Conservation (phyloP, 2,113 vertebrate species). For the Meleagris gallopavo region DNA sequence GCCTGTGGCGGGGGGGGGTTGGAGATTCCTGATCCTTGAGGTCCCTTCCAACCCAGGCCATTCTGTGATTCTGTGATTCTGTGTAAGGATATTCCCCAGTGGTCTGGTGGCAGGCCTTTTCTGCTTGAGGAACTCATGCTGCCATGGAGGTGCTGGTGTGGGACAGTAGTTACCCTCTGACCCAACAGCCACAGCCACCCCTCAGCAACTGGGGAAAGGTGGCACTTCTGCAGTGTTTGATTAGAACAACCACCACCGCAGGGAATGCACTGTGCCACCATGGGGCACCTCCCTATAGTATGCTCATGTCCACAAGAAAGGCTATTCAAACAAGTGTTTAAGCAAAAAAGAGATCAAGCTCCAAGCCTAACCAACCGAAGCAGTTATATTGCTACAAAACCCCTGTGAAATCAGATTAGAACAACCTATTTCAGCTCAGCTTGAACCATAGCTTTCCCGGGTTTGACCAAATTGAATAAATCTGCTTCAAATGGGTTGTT, state of each 20-base stretch:
- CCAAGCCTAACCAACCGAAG: background rate
- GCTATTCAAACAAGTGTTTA: background rate
- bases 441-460: background rate
- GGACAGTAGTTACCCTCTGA: background rate
- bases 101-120: fast-evolving
- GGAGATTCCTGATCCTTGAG: too few species aligned
- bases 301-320: background rate
- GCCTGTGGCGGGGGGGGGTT: too few species aligned
- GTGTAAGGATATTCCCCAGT: background rate
- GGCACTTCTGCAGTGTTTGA: background rate
- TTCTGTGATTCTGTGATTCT: background rate
- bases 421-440: background rate
- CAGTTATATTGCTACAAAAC: background rate
- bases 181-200: background rate
- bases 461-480: background rate
- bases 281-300: too few species aligned
- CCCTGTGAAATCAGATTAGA: background rate
- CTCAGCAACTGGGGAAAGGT: background rate
- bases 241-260: background rate
- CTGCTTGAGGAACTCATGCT: background rate
- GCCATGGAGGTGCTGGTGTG: background rate
- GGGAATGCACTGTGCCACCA: background rate
- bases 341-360: background rate
- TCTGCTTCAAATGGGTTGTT: background rate
- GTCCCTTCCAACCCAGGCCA: too few species aligned